A percentile compares a stretch with the other conserved stretches of the same genome.
These are phyloP conservation scores for Muricea muricata DNA, from an alignment of 92 coral and sea anemone genomes.

Conservation along the genomic window DNA sequence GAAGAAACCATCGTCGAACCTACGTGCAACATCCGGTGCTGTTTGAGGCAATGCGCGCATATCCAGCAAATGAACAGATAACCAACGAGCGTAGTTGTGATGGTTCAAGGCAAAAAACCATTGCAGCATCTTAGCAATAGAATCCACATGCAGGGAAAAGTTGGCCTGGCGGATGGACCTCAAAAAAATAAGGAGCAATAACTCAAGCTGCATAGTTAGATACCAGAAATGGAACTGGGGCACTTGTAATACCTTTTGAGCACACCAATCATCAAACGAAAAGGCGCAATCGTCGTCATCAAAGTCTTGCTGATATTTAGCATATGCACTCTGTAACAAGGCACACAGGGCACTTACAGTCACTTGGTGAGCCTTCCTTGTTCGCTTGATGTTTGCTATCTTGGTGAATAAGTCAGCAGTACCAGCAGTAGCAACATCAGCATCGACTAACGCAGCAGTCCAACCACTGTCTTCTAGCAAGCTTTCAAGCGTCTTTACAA, in stretches of 20 bases:
- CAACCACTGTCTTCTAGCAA: constrained; percentile 72
- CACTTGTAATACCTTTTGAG: constrained; percentile 15
- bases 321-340: constrained; percentile 53
- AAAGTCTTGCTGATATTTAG: constrained; percentile 34
- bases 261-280: constrained; percentile 66
- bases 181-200: constrained; percentile 48
- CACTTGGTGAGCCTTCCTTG: constrained; percentile 69
- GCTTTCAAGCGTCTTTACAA: constrained; percentile 58
- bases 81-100: constrained; percentile 72
- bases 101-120: constrained; percentile 41
- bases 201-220: constrained; percentile 42
- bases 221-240: constrained; percentile 78
- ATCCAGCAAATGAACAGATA: constrained; percentile 64
- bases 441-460: constrained; percentile 60
- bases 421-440: constrained; percentile 61
- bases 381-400: constrained; percentile 50
- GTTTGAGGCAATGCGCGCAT: constrained; percentile 53
- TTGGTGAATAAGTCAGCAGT: constrained; percentile 74
- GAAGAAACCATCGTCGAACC: constrained; percentile 54
- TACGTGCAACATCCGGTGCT: constrained; percentile 54
- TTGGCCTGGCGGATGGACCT: constrained; percentile 57
- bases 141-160: neutral
- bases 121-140: constrained; percentile 20
- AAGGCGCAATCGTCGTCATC: constrained; percentile 19
- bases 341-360: constrained; percentile 61